Conservation (phyloP, 2,797 vertebrate species). For the Propithecus perrieri region DNA sequence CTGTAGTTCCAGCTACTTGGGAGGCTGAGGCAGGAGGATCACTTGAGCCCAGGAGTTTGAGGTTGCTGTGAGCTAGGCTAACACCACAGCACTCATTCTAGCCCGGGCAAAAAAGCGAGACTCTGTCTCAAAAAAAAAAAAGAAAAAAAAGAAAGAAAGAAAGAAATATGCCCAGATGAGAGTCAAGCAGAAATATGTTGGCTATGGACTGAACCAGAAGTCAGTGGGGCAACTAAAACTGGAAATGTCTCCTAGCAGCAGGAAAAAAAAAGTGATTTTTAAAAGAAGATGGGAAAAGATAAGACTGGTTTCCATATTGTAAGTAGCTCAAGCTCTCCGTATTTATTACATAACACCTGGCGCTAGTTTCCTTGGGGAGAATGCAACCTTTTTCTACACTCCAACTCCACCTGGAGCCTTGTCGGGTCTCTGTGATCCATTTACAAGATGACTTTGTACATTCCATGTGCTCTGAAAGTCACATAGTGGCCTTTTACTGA, state of each 20-base stretch:
- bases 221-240: background rate
- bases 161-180: background rate
- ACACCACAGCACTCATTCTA: too few species aligned
- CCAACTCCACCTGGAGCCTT: background rate
- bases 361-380: background rate
- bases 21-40: too few species aligned
- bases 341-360: background rate
- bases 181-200: background rate
- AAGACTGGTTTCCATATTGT: background rate
- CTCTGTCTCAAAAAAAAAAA: too few species aligned
- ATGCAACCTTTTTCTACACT: background rate
- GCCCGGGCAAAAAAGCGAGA: too few species aligned
- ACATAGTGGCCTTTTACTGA: background rate
- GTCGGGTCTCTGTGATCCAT: background rate
- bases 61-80: too few species aligned
- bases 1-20: too few species aligned
- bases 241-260: background rate
- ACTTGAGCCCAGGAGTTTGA: too few species aligned
- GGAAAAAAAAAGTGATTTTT: background rate
- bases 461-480: background rate
- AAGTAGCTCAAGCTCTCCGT: accelerated
- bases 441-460: background rate
- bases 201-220: background rate
- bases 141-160: background rate
- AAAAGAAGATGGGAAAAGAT: background rate